Base-by-base conservation (phyloP, 1,140 invertebrate genomes). In the Eriosoma lanigerum region DNA sequence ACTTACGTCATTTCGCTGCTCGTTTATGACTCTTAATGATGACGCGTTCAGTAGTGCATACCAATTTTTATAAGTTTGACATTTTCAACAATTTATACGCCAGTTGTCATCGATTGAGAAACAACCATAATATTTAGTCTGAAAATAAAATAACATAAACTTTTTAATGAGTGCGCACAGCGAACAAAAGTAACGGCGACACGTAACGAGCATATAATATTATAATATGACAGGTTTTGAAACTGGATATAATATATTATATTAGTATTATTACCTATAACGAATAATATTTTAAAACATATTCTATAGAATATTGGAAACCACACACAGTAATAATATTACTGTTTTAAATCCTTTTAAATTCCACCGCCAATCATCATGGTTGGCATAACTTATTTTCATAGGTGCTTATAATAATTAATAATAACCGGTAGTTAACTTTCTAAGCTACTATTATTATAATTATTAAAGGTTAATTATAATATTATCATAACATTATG, bases 321-420 rank as follows among this genome's bases (percentile, higher is more conserved):
- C 29, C 52, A 21, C 52, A 54, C 52, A 44, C 29, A 19, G 32
- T 19, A 24, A 60, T 44, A 52, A 4, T 29, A 58, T 38, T 17
- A 60, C n/a, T 38, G 54, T 58, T 44, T 56, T 44, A 19, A 56
- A 58, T 52, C 72, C 54, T 58, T 75, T 58, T 58, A 29, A 56
- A 56, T 54, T 60, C 32, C 19, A 15, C 32, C 21, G 21, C 73
- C 52, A 8, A 32, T 24, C 9, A 29, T 0, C 32, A 13, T 10
- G n/a, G 32, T 76, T 58, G 8, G n/a, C 32, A 17, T 21, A 58
- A 19, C 32, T 44, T 32, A 38, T 4, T 38, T 38, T 38, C 8
- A 4, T 4, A 3, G 32, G 8, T 38, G 32, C 3, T 38, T 4
- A 38, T 8, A 8, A 38, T 8, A 8, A 38, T 38, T n/a, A 8